A percentile compares a stretch with the other conserved stretches of the same genome.
These are phyloP conservation scores for Lumbricus terrestris DNA, from an alignment of 2,888 invertebrate species.

Conservation along the genomic window DNA sequence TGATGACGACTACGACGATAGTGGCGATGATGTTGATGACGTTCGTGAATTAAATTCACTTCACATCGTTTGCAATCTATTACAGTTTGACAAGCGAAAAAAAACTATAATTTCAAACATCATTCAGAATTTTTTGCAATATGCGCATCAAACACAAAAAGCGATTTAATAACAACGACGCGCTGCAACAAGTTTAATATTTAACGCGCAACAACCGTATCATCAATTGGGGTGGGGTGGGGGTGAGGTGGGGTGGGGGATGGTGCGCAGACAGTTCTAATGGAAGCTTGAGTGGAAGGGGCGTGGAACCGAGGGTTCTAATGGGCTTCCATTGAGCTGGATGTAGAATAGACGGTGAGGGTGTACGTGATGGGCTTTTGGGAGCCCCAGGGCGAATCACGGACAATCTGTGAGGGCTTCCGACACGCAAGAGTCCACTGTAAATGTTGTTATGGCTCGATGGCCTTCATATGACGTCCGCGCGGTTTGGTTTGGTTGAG, in stretches of 20 bases:
- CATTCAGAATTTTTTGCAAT: too few relatives aligned
- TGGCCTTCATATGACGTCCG: not conserved
- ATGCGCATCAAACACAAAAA: too few relatives aligned
- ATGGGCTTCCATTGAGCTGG: not conserved
- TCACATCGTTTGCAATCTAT: too few relatives aligned
- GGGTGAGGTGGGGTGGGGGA: too few relatives aligned
- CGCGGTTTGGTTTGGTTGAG: not conserved
- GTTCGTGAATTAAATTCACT: too few relatives aligned
- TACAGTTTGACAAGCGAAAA: too few relatives aligned
- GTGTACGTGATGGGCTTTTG: not conserved
- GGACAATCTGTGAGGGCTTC: not conserved
- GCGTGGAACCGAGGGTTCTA: not conserved
- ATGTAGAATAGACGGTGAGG: not conserved
- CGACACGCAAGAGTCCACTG: not conserved
- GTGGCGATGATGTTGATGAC: too few relatives aligned
- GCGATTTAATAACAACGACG: not conserved
- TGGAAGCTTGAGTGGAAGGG: too few relatives aligned
- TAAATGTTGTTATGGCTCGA: not conserved
- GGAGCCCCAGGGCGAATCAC: not conserved
- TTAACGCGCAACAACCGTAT: not conserved
- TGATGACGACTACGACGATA: too few relatives aligned
- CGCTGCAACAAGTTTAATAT: not conserved
- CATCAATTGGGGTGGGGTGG: too few relatives aligned
- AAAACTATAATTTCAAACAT: too few relatives aligned
- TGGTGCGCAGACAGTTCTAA: not conserved